These are phyloP conservation scores for Acrobasis repandana DNA, from an alignment of 2,888 invertebrate genomes.

Conservation along the genomic window DNA sequence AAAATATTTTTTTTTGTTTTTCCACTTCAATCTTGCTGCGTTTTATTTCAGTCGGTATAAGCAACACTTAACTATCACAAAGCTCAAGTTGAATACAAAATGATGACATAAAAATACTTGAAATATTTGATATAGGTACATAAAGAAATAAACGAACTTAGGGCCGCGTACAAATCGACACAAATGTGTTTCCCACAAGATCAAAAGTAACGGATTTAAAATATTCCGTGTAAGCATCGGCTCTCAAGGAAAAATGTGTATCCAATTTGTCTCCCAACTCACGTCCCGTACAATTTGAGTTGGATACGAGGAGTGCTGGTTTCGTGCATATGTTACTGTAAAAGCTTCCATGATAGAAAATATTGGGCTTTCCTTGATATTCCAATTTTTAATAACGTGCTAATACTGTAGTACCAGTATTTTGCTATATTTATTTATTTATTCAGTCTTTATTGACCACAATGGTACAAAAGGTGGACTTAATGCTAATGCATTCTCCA, in stretches of 20 bases:
- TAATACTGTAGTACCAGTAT: no score
- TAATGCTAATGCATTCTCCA: no score
- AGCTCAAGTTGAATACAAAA: not conserved
- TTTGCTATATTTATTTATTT: no score
- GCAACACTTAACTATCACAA: not conserved
- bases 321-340: slow-evolving; percentile 44
- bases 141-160: slow-evolving; percentile 19
- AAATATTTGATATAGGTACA: not conserved
- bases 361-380: not conserved
- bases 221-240: slow-evolving; percentile 50
- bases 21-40: no score
- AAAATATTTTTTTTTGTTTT: no score
- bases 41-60: no score
- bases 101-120: not conserved
- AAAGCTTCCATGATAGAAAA: slow-evolving; percentile 9
- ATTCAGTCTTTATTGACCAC: no score
- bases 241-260: slow-evolving; percentile 53
- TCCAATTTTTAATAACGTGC: slow-evolving; percentile 13
- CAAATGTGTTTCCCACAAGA: slow-evolving; percentile 31
- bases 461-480: no score
- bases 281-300: slow-evolving; percentile 59
- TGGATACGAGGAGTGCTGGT: slow-evolving; percentile 56
- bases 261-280: slow-evolving; percentile 59
- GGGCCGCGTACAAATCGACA: slow-evolving; percentile 22
- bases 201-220: slow-evolving; percentile 49